Conservation (phyloP, 2,797 vertebrate species). For the Phalloptychus januarius region DNA sequence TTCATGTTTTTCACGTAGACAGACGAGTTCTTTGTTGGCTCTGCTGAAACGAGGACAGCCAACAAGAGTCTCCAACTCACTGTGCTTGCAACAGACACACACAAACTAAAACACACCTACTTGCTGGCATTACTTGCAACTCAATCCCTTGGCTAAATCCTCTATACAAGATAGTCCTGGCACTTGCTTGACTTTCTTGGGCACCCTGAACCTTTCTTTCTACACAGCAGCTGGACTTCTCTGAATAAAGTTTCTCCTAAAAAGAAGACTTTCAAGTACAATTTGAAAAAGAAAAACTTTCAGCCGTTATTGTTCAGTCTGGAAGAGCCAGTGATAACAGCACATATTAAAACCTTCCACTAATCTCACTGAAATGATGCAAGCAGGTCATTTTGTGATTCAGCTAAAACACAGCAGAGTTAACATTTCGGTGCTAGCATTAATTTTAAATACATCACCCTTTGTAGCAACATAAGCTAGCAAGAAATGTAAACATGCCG, state of each 20-base stretch:
- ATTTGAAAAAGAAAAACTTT: not conserved
- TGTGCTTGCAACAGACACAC: not conserved
- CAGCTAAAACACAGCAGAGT: not conserved
- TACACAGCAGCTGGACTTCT: not conserved
- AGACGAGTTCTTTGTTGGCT: not conserved
- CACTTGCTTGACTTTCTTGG: not conserved
- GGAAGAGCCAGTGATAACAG: not conserved
- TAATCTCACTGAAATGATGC: not conserved
- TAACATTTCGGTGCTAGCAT: not conserved
- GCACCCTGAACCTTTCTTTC: not conserved
- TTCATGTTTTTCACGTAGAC: not conserved
- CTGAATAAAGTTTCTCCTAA: not conserved
- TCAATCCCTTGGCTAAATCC: constrained; percentile 4
- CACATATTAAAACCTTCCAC: not conserved
- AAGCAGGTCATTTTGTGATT: not conserved
- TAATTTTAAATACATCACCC: not conserved
- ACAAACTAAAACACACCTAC: not conserved
- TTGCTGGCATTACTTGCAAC: not conserved
- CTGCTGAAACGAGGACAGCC: not conserved
- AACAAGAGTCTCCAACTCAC: not conserved
- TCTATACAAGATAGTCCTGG: not conserved
- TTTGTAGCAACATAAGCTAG: not conserved
- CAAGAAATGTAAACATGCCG: not conserved
- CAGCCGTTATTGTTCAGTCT: not conserved
- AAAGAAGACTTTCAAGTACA: not conserved